Evolutionary conservation across 2,888 invertebrate species (phyloP).

Genomic region (Callyntrura sp.): DNA sequence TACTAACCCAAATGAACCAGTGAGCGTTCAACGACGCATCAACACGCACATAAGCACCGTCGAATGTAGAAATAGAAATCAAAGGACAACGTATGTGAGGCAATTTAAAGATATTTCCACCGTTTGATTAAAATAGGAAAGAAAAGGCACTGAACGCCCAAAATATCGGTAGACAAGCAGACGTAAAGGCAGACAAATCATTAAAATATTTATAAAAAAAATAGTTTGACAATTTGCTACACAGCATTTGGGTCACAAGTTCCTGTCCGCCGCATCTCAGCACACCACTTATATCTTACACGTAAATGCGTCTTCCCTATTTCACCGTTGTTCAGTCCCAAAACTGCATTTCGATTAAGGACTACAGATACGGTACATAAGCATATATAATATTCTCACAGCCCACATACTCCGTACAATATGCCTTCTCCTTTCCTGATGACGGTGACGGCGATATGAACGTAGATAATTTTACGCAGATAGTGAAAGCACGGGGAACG

Average conservation of each 20-base stretch:
- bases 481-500: slow-evolving; percentile 20
- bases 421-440: too few species aligned
- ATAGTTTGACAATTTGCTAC: background rate
- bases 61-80: too few species aligned
- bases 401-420: too few species aligned
- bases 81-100: too few species aligned
- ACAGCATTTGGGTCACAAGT: background rate
- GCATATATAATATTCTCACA: background rate
- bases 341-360: slow-evolving; percentile 17
- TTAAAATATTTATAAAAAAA: background rate
- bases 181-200: background rate
- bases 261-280: background rate
- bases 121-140: too few species aligned
- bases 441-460: slow-evolving; percentile 3
- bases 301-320: background rate
- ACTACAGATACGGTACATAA: too few species aligned
- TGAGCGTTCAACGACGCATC: background rate
- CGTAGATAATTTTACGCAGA: slow-evolving; percentile 21
- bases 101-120: too few species aligned
- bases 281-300: background rate
- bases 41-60: background rate
- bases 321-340: background rate
- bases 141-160: too few species aligned
- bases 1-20: background rate
- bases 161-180: background rate